phyloP scores from a whole-genome alignment of 2,113 vertebrate species.

The Cyprinodon brontotheroides region DNA sequence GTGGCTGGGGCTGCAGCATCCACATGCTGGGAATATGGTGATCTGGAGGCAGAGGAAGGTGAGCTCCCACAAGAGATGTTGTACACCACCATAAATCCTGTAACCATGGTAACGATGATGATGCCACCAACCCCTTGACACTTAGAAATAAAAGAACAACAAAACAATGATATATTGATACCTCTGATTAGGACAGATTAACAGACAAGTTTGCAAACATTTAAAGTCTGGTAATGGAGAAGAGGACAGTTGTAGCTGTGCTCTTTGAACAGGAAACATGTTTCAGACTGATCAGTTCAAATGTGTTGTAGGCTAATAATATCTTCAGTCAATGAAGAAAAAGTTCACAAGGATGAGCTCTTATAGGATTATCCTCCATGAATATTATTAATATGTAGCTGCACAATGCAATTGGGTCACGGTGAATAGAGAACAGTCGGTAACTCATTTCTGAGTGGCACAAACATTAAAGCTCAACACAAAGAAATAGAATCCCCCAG shows the following conservation, averaged over 20 bases:
- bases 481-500: constrained; percentile 14
- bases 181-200: not conserved
- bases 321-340: not conserved
- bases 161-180: not conserved
- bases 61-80: constrained; percentile 63
- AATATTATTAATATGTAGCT: constrained; percentile 6
- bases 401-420: constrained; percentile 35
- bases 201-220: not conserved
- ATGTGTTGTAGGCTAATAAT: not conserved
- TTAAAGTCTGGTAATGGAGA: constrained; percentile 1
- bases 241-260: constrained; percentile 6
- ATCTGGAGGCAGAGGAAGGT: not conserved
- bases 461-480: constrained; percentile 4
- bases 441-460: constrained; percentile 34
- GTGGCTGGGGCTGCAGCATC: constrained; percentile 10
- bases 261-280: constrained; percentile 21
- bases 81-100: constrained; percentile 90
- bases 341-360: not conserved
- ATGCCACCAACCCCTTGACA: constrained; percentile 88
- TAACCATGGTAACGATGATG: constrained; percentile 87
- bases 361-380: not conserved
- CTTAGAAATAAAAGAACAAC: constrained; percentile 55
- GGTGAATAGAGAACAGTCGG: constrained; percentile 16
- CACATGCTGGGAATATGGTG: constrained; percentile 17
- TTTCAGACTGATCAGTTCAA: constrained; percentile 23